phyloP scores from a whole-genome alignment of 2,888 invertebrate species.

The Podabrus alpinus region DNA sequence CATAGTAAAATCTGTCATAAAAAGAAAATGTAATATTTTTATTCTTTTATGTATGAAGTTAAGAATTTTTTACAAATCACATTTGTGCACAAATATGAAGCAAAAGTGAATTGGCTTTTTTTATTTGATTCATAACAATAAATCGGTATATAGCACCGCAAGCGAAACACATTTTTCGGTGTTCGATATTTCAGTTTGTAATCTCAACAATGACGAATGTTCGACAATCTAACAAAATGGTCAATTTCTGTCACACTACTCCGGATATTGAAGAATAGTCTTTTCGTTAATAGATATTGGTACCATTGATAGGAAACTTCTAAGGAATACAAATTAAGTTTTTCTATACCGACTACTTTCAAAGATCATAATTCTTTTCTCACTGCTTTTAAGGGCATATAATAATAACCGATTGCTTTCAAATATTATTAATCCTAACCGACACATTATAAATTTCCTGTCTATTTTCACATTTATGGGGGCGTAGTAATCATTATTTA shows the following conservation, averaged over 20 bases:
- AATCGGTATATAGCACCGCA: constrained; percentile 22
- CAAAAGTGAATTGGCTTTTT: constrained; percentile 18
- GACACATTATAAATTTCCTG: constrained; percentile 8
- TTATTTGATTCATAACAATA: constrained; percentile 24
- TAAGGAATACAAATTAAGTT: constrained; percentile 10
- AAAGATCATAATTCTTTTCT: not conserved
- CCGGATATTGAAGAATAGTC: constrained; percentile 26
- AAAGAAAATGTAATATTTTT: not conserved
- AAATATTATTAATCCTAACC: constrained; percentile 12
- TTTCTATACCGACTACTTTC: not conserved
- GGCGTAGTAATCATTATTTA: constrained; percentile 23
- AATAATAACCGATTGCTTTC: constrained; percentile 10
- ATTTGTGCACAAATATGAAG: constrained; percentile 3
- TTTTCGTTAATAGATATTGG: constrained; percentile 24
- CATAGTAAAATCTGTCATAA: not conserved
- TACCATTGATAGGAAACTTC: constrained; percentile 11
- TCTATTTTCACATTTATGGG: constrained; percentile 7
- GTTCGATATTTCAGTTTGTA: constrained; percentile 31
- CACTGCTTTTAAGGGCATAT: constrained; percentile 2
- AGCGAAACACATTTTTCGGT: constrained; percentile 21
- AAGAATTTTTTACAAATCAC: constrained; percentile 4
- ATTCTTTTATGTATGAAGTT: constrained; percentile 4
- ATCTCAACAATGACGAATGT: constrained; percentile 35
- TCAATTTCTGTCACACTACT: constrained; percentile 32
- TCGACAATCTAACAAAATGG: constrained; percentile 33